Evolutionary conservation across 2,113 vertebrate genomes (phyloP), one percentile per base, ranked within the genome.

Genomic region (Tachysurus vachellii): DNA sequence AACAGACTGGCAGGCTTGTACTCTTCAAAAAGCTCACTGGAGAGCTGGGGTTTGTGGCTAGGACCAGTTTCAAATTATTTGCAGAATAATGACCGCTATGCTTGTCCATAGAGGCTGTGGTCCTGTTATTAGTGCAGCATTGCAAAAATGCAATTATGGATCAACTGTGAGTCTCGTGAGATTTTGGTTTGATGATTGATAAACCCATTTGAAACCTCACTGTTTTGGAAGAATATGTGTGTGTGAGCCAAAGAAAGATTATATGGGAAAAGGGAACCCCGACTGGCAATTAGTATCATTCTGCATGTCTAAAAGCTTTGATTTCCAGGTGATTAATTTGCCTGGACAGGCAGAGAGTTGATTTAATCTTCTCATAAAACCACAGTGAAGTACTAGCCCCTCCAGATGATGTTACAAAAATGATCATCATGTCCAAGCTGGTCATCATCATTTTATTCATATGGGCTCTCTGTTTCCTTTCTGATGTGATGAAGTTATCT

Each of bases 21-120:
- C 73, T 87, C 81, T 79, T 87, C 86, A 87, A 84, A 87, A 61
- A 64, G 73, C 71, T 83, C 53, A 54, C 17, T 79, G 81, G 61
- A 47, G 86, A 56, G 50, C 59, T 68, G 61, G 61, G 82, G 57
- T 79, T 87, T 87, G 86, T 84, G 86, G 86, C 61, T 87, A 61
- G 86, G 86, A 77, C 81, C 73, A 57, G 66, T 68, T 75, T 87
- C 81, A 87, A 87, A 87, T 77, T 87, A 79, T 87, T 87, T 70
- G 81, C 59, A 79, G 71, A 64, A 86, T 83, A 83, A 76, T 68
- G 47, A 76, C 71, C 83, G 86, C 86, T 56, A 68, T 66, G 71
- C 82, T 28, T 57, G 62, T 64, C 68, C 86, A 62, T 26, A 62
- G 68, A 87, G 86, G 50, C 86, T 84, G 86, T 8, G 86, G 81